Conservation (phyloP, 2,888 invertebrate species). For the Ephialtes manifestator region DNA sequence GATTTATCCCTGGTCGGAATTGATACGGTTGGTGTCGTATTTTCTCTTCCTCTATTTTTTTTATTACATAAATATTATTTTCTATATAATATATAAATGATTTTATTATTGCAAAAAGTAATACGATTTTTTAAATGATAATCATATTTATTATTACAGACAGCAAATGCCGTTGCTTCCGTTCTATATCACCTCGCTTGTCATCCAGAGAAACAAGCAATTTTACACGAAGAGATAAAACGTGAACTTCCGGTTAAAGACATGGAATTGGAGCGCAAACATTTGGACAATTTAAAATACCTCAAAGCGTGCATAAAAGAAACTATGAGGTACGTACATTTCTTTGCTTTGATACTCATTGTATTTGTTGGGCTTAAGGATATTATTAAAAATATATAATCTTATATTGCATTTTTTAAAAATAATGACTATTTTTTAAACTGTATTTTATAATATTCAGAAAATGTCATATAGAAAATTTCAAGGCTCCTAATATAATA, state of each 20-base stretch:
- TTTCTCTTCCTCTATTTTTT: background rate
- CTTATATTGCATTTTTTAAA: too few relatives aligned
- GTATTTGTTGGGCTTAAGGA: background rate
- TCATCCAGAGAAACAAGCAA: constrained; percentile 89
- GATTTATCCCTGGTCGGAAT: constrained; percentile 94
- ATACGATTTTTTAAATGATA: background rate
- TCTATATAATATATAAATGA: too few relatives aligned
- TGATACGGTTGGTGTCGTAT: constrained; percentile 89
- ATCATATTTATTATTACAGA: constrained; percentile 86
- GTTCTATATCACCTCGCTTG: constrained; percentile 91
- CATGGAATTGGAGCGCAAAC: constrained; percentile 87
- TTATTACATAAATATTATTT: too few relatives aligned
- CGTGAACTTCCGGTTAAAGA: constrained; percentile 86
- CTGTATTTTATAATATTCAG: too few relatives aligned
- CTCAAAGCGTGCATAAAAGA: constrained; percentile 92
- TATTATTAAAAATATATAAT: too few relatives aligned
- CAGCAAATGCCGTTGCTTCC: constrained; percentile 92
- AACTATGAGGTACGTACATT: constrained; percentile 88
- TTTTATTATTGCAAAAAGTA: too few relatives aligned
- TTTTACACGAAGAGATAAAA: constrained; percentile 88
- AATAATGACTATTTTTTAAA: too few relatives aligned
- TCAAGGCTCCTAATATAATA: too few relatives aligned
- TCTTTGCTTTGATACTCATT: background rate
- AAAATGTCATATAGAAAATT: too few relatives aligned
- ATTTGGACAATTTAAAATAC: constrained; percentile 89